Evolutionary conservation across 2,888 invertebrate genomes (phyloP), one percentile per base, ranked within the genome.

Genomic region (Anaspis maculata): DNA sequence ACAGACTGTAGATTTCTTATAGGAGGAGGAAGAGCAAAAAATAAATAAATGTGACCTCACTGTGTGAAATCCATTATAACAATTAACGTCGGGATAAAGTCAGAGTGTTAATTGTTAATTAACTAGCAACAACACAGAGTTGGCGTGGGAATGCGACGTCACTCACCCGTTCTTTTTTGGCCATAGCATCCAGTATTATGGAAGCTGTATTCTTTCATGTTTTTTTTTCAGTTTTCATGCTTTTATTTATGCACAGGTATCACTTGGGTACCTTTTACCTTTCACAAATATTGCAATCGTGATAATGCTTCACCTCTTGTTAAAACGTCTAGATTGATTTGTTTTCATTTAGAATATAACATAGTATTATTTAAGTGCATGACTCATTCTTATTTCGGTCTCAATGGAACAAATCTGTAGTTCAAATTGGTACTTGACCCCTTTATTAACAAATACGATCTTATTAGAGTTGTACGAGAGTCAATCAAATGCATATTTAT

Each of bases 41-140:
- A 45, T 46, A 45, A 52, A 52, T 52, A 49, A 48, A 46, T 44
- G 45, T 53, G 53, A 52, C 51, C 51, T 51, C 48, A 45, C 37
- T 50, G 52, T 50, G 50, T 51, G 51, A 55, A 50, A 54, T 51
- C 52, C 46, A 54, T 56, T 53, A 51, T 41, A 38, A 47, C 49
- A 52, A 53, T 56, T 52, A 56, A 49, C 45, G 48, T 45, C 45
- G 48, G 47, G 39, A 49, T 48, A 50, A 54, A 53, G 54, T 54
- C 51, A 49, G 47, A 53, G 54, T 52, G 56, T 56, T 56, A 56
- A 56, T 56, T 56, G 49, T 40, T 56, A 52, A 56, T 56, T 56
- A 56, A 51, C 48, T 50, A 52, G 42, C 46, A 49, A 45, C 50
- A 49, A 49, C 46, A 49, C 47, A 45, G 47, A 46, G 52, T 48